Conservation (phyloP, 2,888 invertebrate genomes). For the Amphipyra tragopoginis region DNA sequence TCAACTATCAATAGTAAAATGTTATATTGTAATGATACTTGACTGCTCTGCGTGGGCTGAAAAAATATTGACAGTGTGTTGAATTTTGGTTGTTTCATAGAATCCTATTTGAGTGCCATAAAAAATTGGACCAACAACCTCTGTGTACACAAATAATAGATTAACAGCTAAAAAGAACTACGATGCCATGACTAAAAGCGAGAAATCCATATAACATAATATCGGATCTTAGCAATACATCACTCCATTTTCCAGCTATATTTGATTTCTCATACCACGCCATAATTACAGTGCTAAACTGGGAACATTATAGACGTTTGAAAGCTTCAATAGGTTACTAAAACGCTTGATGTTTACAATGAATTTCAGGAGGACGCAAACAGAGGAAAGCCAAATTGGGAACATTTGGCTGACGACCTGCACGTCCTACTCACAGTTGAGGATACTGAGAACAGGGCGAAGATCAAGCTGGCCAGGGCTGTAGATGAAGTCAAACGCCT, state of each 20-base stretch:
- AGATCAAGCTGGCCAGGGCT: constrained; percentile 97
- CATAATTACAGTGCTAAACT: constrained; percentile 48
- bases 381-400: constrained; percentile 99
- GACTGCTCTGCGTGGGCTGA: constrained; percentile 24
- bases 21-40: constrained; percentile 48
- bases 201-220: constrained; percentile 28
- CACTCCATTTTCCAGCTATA: constrained; percentile 44
- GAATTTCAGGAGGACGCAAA: constrained; percentile 98
- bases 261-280: constrained; percentile 45
- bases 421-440: constrained; percentile 99
- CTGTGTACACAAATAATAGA: constrained; percentile 4
- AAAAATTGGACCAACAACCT: constrained; percentile 8
- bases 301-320: constrained; percentile 31
- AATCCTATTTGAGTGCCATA: neutral
- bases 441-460: constrained; percentile 99
- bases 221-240: constrained; percentile 27
- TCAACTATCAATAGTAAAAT: constrained; percentile 51
- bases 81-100: constrained; percentile 2
- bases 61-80: constrained; percentile 26
- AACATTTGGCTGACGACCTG: constrained; percentile 99
- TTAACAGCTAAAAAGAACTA: constrained; percentile 1
- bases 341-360: constrained; percentile 28
- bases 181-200: constrained; percentile 9
- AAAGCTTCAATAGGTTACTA: constrained; percentile 24
- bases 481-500: constrained; percentile 99